Conservation (phyloP, 2,888 invertebrate species). For the Dendrolimus pini region DNA sequence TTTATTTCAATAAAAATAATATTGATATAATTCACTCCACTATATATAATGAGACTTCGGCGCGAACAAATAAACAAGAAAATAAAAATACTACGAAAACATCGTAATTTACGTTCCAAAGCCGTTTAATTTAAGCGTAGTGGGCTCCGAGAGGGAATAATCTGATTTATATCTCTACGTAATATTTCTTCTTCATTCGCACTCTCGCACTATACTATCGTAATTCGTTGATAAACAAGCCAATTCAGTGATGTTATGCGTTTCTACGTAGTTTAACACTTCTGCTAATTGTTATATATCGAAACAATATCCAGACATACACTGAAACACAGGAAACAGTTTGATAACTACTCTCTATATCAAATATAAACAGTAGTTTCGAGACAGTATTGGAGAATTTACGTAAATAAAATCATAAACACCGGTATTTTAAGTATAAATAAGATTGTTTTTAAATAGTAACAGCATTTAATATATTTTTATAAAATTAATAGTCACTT, state of each 20-base stretch:
- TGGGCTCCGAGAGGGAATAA: slow-evolving; percentile 41
- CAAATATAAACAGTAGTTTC: no score
- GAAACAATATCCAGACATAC: no score
- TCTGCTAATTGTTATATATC: no score
- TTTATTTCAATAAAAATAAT: neutral
- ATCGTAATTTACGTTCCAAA: slow-evolving; percentile 54
- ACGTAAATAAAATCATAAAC: no score
- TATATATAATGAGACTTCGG: slow-evolving; percentile 4
- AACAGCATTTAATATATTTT: no score
- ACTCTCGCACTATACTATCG: slow-evolving; percentile 33
- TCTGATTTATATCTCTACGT: slow-evolving; percentile 57
- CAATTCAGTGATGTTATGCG: neutral
- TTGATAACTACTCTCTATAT: no score
- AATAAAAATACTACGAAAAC: slow-evolving; percentile 38
- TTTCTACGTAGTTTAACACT: no score
- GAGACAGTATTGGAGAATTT: no score
- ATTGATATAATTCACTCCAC: neutral
- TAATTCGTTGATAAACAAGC: slow-evolving; percentile 46
- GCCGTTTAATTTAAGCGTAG: slow-evolving; percentile 51
- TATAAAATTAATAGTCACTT: no score
- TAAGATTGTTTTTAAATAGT: no score
- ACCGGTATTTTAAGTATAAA: no score
- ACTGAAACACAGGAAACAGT: no score
- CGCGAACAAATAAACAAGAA: slow-evolving; percentile 24
- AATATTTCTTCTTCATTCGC: slow-evolving; percentile 45